Conservation (phyloP, 2,888 invertebrate genomes). For the Eristalis intricaria region DNA sequence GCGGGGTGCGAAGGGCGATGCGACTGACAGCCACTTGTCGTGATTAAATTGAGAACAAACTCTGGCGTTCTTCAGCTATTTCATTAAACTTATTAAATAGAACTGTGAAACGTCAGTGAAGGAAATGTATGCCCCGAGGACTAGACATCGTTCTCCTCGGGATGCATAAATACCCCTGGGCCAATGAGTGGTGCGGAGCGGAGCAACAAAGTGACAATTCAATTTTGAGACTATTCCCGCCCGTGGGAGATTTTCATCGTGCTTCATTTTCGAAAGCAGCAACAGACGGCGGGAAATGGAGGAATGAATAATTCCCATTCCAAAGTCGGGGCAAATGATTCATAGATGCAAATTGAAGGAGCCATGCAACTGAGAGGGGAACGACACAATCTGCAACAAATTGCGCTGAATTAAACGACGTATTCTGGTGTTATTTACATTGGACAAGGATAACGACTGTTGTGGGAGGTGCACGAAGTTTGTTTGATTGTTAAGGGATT, state of each 20-base stretch:
- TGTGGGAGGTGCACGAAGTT: neutral
- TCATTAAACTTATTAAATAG: neutral
- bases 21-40: neutral
- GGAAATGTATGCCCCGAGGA: neutral
- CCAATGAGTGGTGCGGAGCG: neutral
- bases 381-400: constrained; percentile 36
- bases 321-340: neutral
- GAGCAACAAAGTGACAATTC: constrained; percentile 43
- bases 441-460: constrained; percentile 35
- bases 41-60: neutral
- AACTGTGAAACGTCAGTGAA: constrained; percentile 4
- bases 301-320: constrained; percentile 20
- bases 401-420: constrained; percentile 11
- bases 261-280: neutral
- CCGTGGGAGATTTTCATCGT: constrained; percentile 10
- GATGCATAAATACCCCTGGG: constrained; percentile 21
- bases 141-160: neutral
- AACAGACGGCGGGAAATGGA: neutral
- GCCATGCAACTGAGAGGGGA: neutral
- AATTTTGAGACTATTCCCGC: constrained; percentile 29
- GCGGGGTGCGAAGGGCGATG: neutral
- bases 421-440: constrained; percentile 23
- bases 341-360: constrained; percentile 15
- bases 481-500: neutral
- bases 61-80: constrained; percentile 14